phyloP scores from a whole-genome alignment of 2,888 invertebrate genomes.

The Physocephala rufipes region DNA sequence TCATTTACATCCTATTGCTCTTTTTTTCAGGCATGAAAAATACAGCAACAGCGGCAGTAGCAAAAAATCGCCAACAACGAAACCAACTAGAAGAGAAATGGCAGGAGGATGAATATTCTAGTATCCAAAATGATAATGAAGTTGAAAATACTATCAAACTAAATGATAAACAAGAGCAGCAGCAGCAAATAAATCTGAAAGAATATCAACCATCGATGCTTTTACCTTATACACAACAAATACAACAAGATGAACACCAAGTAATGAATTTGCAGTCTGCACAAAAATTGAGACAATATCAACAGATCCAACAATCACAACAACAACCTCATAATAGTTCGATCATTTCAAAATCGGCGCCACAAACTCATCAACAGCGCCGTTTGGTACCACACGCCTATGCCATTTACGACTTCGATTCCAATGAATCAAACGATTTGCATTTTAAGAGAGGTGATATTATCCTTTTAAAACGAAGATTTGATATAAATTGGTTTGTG shows the following conservation, averaged over 20 bases:
- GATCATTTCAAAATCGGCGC: slow-evolving; percentile 41
- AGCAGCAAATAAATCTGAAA: slow-evolving; percentile 40
- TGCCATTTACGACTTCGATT: slow-evolving; percentile 86
- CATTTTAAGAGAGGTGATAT: slow-evolving; percentile 88
- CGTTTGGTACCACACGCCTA: slow-evolving; percentile 78
- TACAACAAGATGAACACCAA: slow-evolving; percentile 42
- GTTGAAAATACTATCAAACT: slow-evolving; percentile 43
- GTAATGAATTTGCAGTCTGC: slow-evolving; percentile 38
- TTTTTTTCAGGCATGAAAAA: slow-evolving; percentile 53
- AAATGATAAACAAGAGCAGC: slow-evolving; percentile 42
- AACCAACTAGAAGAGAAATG: slow-evolving; percentile 14
- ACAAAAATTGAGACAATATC: slow-evolving; percentile 27
- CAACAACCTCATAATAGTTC: background rate
- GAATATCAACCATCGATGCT: slow-evolving; percentile 45
- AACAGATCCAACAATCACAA: slow-evolving; percentile 24
- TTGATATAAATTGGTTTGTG: slow-evolving; percentile 87
- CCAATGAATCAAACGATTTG: slow-evolving; percentile 84
- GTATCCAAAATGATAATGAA: slow-evolving; percentile 44
- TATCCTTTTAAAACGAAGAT: slow-evolving; percentile 79
- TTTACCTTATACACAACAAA: slow-evolving; percentile 42
- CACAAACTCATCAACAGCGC: slow-evolving; percentile 44
- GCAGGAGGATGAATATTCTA: slow-evolving; percentile 33
- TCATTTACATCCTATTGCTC: background rate
- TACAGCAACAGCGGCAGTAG: slow-evolving; percentile 44
- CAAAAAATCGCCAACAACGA: slow-evolving; percentile 24